phyloP scores from a whole-genome alignment of 1,140 invertebrate species.

The Bombus soroeensis region DNA sequence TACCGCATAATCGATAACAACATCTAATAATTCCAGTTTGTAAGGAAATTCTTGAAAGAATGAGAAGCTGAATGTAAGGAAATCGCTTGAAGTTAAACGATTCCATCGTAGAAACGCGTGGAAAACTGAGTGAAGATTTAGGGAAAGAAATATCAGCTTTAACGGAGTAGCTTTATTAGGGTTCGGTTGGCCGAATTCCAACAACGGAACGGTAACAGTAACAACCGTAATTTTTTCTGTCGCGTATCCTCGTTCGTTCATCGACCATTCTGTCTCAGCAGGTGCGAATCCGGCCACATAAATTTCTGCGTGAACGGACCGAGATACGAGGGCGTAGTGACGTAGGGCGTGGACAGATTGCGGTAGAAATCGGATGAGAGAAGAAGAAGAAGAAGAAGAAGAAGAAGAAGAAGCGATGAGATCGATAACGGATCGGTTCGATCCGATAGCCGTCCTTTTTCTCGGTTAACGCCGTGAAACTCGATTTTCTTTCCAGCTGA shows the following conservation, averaged over 20 bases:
- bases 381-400: no score
- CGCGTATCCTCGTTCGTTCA: neutral
- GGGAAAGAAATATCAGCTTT: neutral
- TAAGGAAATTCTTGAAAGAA: no score
- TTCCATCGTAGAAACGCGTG: neutral
- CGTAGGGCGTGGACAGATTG: neutral
- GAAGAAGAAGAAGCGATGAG: neutral
- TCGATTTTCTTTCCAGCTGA: slow-evolving; percentile 11
- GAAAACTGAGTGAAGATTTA: neutral
- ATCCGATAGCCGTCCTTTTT: neutral
- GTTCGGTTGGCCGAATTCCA: neutral
- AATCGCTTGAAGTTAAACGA: no score
- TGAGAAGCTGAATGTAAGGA: no score
- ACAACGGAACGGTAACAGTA: neutral
- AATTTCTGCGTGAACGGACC: slow-evolving; percentile 1
- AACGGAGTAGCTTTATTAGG: neutral
- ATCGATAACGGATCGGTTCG: neutral
- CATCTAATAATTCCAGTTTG: no score
- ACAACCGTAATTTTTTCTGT: slow-evolving; percentile 1
- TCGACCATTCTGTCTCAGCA: neutral
- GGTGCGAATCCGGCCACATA: neutral
- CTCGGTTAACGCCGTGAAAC: neutral
- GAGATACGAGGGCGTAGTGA: neutral
- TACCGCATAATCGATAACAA: no score
- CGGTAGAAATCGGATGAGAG: neutral